Conservation (phyloP, 2,888 invertebrate genomes). For the Scaptomyza cyrtandrae region DNA sequence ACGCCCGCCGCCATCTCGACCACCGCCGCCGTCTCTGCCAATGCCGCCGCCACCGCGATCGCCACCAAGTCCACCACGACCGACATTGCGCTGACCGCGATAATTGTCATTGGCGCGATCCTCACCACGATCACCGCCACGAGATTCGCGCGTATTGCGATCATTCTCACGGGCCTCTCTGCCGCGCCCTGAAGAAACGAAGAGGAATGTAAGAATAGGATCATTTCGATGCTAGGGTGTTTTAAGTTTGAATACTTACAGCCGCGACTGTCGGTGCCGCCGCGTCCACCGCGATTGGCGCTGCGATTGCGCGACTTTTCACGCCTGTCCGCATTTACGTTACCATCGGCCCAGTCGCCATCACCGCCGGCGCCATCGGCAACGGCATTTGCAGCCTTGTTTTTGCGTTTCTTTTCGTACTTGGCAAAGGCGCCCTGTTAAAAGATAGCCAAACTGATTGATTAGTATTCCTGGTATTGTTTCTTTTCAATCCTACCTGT, state of each 20-base stretch:
- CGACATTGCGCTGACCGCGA: constrained; percentile 70
- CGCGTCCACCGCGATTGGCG: constrained; percentile 84
- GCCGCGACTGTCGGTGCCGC: constrained; percentile 86
- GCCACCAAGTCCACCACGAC: constrained; percentile 57
- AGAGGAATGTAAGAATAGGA: background rate
- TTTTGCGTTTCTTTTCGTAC: constrained; percentile 94
- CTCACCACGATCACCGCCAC: constrained; percentile 82
- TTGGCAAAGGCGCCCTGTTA: constrained; percentile 93
- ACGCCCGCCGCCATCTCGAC: constrained; percentile 73
- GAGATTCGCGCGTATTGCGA: constrained; percentile 84
- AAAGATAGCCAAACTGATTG: background rate
- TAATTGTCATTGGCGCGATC: constrained; percentile 73
- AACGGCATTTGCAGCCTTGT: constrained; percentile 87
- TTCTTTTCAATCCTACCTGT: constrained; percentile 62
- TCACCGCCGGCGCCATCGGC: constrained; percentile 85
- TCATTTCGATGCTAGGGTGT: background rate
- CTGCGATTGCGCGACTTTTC: constrained; percentile 84
- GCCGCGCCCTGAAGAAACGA: constrained; percentile 85
- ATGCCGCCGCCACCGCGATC: constrained; percentile 51
- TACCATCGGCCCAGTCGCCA: constrained; percentile 83
- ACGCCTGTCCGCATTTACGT: constrained; percentile 82
- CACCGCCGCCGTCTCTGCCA: constrained; percentile 51
- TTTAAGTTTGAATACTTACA: constrained; percentile 78
- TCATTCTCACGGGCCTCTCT: constrained; percentile 88
- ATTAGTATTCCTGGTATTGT: background rate